Conservation (phyloP, 1,140 invertebrate species). For the Hormaphis cornu region DNA sequence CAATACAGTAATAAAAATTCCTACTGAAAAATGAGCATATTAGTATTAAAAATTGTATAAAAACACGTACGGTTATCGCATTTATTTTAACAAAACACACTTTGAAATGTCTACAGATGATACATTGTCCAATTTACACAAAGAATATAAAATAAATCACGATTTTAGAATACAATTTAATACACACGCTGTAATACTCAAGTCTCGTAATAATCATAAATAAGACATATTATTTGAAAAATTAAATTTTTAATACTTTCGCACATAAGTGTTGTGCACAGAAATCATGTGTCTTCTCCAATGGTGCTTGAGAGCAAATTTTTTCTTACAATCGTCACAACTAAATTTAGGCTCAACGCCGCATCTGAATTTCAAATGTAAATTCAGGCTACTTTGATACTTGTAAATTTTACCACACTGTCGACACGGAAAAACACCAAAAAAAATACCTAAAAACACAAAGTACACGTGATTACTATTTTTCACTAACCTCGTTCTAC, state of each 20-base stretch:
- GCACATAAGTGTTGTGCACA: constrained; percentile 17
- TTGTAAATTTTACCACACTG: constrained; percentile 34
- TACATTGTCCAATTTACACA: too few relatives aligned
- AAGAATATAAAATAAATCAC: neutral
- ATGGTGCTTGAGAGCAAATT: constrained; percentile 15
- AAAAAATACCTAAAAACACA: constrained; percentile 4
- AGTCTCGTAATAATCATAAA: neutral
- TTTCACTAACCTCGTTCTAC: neutral
- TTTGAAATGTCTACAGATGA: too few relatives aligned
- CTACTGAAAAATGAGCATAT: neutral
- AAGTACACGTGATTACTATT: neutral
- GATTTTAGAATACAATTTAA: too few relatives aligned
- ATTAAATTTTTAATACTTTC: too few relatives aligned
- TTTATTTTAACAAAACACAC: neutral
- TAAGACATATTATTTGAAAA: neutral
- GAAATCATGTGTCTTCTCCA: constrained; percentile 25
- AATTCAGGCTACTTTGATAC: constrained; percentile 42
- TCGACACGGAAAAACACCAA: constrained; percentile 30
- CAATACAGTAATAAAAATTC: too few relatives aligned
- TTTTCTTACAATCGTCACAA: constrained; percentile 39
- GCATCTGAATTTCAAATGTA: constrained; percentile 46
- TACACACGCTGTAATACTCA: too few relatives aligned
- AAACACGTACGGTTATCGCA: neutral
- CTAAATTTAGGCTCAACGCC: constrained; percentile 43
- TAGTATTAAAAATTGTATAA: neutral